Base-by-base conservation (phyloP, 2,113 vertebrate species). In the Gorsachius goisagi region DNA sequence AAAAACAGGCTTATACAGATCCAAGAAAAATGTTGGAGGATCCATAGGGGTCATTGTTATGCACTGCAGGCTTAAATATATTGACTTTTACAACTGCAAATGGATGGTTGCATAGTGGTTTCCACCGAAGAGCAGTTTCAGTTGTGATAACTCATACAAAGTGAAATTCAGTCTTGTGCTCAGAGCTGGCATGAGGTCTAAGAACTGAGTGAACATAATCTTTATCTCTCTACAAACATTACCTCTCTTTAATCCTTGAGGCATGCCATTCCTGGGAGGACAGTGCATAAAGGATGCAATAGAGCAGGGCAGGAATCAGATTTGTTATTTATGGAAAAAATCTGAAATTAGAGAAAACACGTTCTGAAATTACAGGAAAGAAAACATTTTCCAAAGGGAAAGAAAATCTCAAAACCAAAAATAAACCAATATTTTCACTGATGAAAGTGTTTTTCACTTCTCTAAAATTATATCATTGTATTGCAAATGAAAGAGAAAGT, bases 1-100 rank as follows among this genome's bases (percentile, higher is more conserved):
- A 95, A 97, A 97, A 97, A 74, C 96, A 96, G 91, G 88, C 91
- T 95, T 58, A 69, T 74, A 87, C 81, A 56, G 96, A 95, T 97
- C 96, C 96, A 96, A 97, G 94, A 97, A 97, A 96, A 97, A 97
- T 62, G 77, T 96, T 96, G 90, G 95, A 94, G 93, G 90, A 97
- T 97, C 96, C 92, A 93, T 96, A 96, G 96, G 91, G 93, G 94
- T 97, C 95, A 96, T 97, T 97, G 95, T 97, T 96, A 96, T 95
- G 93, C 94, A 90, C 89, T 74, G 41, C 96, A 94, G 82, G 94
- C 90, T 95, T 96, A 97, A 97, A 97, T 97, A 96, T 95, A 97
- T 96, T 95, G 96, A 97, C 96, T 91, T 97, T 96, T 96, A 96
- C 92, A 93, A 88, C 92, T 97, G 94, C 94, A 91, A 96, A 96